These are phyloP conservation scores for Scophthalmus maximus DNA, from an alignment of 2,113 vertebrate genomes.

Conservation along the genomic window DNA sequence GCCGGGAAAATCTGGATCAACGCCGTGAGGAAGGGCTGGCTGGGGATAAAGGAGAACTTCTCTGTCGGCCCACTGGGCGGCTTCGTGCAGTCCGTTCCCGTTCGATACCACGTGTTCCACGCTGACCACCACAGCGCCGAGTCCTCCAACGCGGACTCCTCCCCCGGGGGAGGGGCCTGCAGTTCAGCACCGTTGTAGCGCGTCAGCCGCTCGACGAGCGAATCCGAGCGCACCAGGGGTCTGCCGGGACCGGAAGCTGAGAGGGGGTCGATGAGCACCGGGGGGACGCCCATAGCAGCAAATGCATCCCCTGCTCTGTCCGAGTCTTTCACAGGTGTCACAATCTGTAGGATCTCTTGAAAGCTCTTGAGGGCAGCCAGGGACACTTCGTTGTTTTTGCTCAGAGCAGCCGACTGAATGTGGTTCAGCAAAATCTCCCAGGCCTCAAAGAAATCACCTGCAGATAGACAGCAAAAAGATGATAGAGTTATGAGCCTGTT, in stretches of 20 bases:
- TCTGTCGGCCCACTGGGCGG: slow-evolving; percentile 85
- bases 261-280: slow-evolving; percentile 88
- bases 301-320: slow-evolving; percentile 87
- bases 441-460: slow-evolving; percentile 96
- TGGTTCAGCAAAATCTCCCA: slow-evolving; percentile 99
- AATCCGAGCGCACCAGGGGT: slow-evolving; percentile 91
- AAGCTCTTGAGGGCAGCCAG: slow-evolving; percentile 98
- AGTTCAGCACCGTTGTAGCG: slow-evolving; percentile 80
- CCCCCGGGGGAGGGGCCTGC: slow-evolving; percentile 82
- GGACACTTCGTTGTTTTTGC: slow-evolving; percentile 98
- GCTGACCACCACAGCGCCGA: slow-evolving; percentile 97
- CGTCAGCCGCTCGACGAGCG: slow-evolving; percentile 90
- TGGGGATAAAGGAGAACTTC: slow-evolving; percentile 95
- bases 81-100: slow-evolving; percentile 94
- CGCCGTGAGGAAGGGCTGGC: slow-evolving; percentile 98
- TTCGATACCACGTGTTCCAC: slow-evolving; percentile 97
- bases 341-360: slow-evolving; percentile 98
- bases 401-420: slow-evolving; percentile 97
- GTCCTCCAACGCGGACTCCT: slow-evolving; percentile 91
- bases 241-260: slow-evolving; percentile 88
- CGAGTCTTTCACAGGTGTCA: slow-evolving; percentile 90
- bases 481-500: neutral
- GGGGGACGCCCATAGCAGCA: slow-evolving; percentile 86
- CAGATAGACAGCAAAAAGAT: slow-evolving; percentile 29
- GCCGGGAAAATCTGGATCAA: slow-evolving; percentile 98